phyloP scores from a whole-genome alignment of 2,888 invertebrate species.

The Caenorhabditis macrosperma region DNA sequence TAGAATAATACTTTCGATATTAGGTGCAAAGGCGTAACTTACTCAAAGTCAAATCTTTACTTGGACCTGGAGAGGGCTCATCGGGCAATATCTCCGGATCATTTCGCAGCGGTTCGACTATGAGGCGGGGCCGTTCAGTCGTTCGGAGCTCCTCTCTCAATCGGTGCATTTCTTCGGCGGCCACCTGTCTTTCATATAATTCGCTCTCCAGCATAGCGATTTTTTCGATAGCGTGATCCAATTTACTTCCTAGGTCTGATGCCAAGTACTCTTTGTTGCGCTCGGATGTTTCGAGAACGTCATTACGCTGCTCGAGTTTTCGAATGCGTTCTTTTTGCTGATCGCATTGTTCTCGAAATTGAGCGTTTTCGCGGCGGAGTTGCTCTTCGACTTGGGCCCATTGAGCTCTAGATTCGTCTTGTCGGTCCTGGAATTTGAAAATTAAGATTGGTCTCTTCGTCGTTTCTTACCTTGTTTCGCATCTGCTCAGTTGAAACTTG shows the following conservation, averaged over 20 bases:
- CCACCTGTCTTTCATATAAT: conserved; percentile 61
- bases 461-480: conserved; percentile 26
- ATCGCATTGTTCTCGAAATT: conserved; percentile 24
- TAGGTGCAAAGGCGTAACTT: not conserved
- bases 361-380: conserved; percentile 39
- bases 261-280: conserved; percentile 63
- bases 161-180: conserved; percentile 64
- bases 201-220: conserved; percentile 64
- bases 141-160: conserved; percentile 44
- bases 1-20: not conserved
- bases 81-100: conserved; percentile 60
- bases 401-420: conserved; percentile 52
- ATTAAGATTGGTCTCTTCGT: not conserved
- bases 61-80: conserved; percentile 57
- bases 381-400: conserved; percentile 54
- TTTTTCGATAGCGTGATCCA: conserved; percentile 62
- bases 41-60: conserved; percentile 18
- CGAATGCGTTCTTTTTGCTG: conserved; percentile 43
- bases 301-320: conserved; percentile 63
- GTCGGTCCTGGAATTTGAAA: conserved; percentile 29
- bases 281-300: conserved; percentile 61
- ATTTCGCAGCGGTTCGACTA: conserved; percentile 63
- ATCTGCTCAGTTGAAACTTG: conserved; percentile 32
- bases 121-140: conserved; percentile 59
- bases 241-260: conserved; percentile 50